A percentile compares a stretch with the other conserved stretches of the same genome.
Evolutionary conservation across 2,888 invertebrate genomes (phyloP).

Genomic region (Eristalinus sepulchralis): DNA sequence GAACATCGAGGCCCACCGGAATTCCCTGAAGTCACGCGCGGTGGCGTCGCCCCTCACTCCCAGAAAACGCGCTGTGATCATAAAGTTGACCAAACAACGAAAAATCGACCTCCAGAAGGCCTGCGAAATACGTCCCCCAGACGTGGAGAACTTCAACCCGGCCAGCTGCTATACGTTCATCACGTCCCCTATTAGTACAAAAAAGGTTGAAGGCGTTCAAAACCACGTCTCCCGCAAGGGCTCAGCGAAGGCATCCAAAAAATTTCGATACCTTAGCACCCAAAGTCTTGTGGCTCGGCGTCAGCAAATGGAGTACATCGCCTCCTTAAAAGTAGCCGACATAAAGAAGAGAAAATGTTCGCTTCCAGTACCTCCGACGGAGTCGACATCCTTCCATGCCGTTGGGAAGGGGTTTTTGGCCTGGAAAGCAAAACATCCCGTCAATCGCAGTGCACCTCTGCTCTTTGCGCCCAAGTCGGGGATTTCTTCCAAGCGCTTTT

Average conservation of each 20-base stretch:
- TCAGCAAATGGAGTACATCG: slow-evolving; percentile 50
- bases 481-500: slow-evolving; percentile 6
- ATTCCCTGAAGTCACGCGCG: slow-evolving; percentile 26
- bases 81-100: slow-evolving; percentile 14
- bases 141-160: slow-evolving; percentile 31
- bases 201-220: slow-evolving; percentile 2
- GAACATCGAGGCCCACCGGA: slow-evolving; percentile 23
- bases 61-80: slow-evolving; percentile 27
- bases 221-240: slow-evolving; percentile 20
- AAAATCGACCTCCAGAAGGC: slow-evolving; percentile 16
- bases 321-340: slow-evolving; percentile 20
- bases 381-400: slow-evolving; percentile 53
- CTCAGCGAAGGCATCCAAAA: slow-evolving; percentile 45
- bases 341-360: slow-evolving; percentile 46
- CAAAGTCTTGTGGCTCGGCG: slow-evolving; percentile 29
- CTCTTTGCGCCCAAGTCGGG: slow-evolving; percentile 18
- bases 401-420: slow-evolving; percentile 56
- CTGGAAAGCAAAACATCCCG: slow-evolving; percentile 34
- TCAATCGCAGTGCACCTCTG: slow-evolving; percentile 56
- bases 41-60: slow-evolving; percentile 18
- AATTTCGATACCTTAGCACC: slow-evolving; percentile 27
- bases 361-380: slow-evolving; percentile 9
- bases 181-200: slow-evolving; percentile 29
- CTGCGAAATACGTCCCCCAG: neutral
- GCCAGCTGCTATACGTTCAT: slow-evolving; percentile 46